Conservation (phyloP, 2,797 vertebrate genomes). For the Lacerta viridis region DNA sequence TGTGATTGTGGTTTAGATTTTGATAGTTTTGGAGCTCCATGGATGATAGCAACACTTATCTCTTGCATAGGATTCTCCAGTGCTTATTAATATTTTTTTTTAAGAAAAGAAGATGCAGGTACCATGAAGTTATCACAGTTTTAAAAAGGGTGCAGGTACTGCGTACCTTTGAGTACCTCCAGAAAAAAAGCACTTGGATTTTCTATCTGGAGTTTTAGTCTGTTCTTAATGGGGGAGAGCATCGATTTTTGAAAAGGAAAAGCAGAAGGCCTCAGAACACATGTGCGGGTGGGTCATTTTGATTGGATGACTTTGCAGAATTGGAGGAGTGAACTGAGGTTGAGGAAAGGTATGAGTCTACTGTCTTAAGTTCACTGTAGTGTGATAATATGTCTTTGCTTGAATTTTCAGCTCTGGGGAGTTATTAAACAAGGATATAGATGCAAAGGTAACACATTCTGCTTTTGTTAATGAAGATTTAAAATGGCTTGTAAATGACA, state of each 20-base stretch:
- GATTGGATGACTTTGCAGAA: constrained; percentile 8
- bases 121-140: too few species aligned
- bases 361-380: neutral
- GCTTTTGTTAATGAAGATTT: constrained; percentile 19
- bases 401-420: constrained; percentile 87
- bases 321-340: neutral
- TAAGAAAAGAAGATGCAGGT: too few species aligned
- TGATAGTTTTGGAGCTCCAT: neutral
- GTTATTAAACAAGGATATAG: constrained; percentile 97
- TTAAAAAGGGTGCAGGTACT: too few species aligned
- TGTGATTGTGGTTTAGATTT: neutral
- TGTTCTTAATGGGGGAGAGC: neutral
- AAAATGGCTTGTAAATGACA: constrained; percentile 10
- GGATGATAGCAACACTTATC: too few species aligned
- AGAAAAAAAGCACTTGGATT: neutral
- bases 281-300: neutral
- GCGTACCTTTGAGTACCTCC: too few species aligned
- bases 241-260: neutral
- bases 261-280: neutral
- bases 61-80: too few species aligned
- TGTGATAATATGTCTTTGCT: constrained; percentile 44
- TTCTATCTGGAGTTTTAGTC: neutral
- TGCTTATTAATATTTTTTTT: too few species aligned
- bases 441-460: constrained; percentile 89
- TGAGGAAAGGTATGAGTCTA: neutral